phyloP scores from a whole-genome alignment of 2,113 vertebrate species.

The Malaclemys terrapin region DNA sequence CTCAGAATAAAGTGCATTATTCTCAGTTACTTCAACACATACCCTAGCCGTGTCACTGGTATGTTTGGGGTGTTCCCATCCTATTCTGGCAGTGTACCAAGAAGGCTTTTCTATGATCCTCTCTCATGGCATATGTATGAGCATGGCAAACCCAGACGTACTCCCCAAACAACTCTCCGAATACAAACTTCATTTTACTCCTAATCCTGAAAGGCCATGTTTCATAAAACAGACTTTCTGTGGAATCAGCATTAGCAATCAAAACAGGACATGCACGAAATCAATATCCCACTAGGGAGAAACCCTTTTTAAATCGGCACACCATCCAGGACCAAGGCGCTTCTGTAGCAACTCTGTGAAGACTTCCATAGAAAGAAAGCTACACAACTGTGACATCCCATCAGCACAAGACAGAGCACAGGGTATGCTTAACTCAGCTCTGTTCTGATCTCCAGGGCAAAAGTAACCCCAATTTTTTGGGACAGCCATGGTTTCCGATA shows the following conservation, averaged over 20 bases:
- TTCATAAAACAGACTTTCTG: constrained; percentile 50
- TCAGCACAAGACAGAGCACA: constrained; percentile 5
- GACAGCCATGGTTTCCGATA: constrained; percentile 27
- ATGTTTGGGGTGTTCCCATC: constrained; percentile 39
- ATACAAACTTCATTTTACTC: constrained; percentile 38
- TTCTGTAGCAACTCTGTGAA: constrained; percentile 28
- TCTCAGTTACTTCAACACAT: constrained; percentile 7
- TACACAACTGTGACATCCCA: constrained; percentile 66
- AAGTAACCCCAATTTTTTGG: neutral
- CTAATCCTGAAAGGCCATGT: constrained; percentile 42
- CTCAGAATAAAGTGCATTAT: neutral
- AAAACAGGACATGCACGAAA: constrained; percentile 68
- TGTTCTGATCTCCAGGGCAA: constrained; percentile 12
- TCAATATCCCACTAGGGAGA: constrained; percentile 58
- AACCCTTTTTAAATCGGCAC: constrained; percentile 56
- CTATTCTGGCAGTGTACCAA: constrained; percentile 25
- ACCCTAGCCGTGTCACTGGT: constrained; percentile 25
- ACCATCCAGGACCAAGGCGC: constrained; percentile 58
- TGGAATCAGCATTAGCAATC: constrained; percentile 59
- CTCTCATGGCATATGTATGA: constrained; percentile 44
- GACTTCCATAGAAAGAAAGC: constrained; percentile 48
- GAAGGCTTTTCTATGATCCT: constrained; percentile 46
- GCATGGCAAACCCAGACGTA: constrained; percentile 21
- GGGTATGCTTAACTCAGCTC: constrained; percentile 29
- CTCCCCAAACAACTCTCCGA: constrained; percentile 20